A percentile compares a stretch with the other conserved stretches of the same genome.
Conservation (phyloP, 2,797 vertebrate species). For the Enteromius radiatus region DNA sequence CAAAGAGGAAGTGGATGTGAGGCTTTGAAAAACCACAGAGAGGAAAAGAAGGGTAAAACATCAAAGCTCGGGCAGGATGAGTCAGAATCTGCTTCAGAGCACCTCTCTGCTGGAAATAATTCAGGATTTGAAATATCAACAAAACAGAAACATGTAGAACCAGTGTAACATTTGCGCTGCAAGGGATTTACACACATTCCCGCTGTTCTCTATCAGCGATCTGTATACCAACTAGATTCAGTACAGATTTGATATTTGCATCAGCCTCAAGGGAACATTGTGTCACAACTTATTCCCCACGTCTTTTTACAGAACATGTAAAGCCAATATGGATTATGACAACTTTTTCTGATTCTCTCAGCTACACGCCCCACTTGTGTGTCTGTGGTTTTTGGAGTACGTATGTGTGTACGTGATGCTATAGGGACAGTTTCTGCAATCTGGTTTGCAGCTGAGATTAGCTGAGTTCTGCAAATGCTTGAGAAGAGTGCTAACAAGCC, state of each 20-base stretch:
- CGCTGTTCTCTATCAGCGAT: slow-evolving; percentile 10
- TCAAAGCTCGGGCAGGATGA: slow-evolving; percentile 70
- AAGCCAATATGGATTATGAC: background rate
- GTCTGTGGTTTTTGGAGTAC: background rate
- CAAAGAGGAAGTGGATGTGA: slow-evolving; percentile 63
- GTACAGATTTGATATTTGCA: slow-evolving; percentile 9
- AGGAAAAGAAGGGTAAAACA: slow-evolving; percentile 64
- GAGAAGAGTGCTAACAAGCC: background rate
- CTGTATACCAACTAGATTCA: slow-evolving; percentile 21
- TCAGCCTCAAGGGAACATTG: slow-evolving; percentile 4
- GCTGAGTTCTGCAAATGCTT: background rate
- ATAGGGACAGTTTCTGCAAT: background rate
- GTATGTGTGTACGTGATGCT: background rate
- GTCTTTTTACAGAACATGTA: background rate
- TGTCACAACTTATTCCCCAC: background rate
- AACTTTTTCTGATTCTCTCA: background rate
- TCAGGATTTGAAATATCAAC: slow-evolving; percentile 56
- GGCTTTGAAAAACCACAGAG: slow-evolving; percentile 56
- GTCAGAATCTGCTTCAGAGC: slow-evolving; percentile 68
- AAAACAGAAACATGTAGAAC: slow-evolving; percentile 63
- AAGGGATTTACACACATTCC: slow-evolving; percentile 40
- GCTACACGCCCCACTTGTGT: background rate
- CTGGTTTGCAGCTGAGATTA: slow-evolving; percentile 1
- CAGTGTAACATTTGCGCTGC: slow-evolving; percentile 40
- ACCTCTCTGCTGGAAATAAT: slow-evolving; percentile 63